Percentiles rank a stretch among this genome's conserved stretches.
These are phyloP conservation scores for Tapirus indicus DNA, from an alignment of 2,797 vertebrate genomes.

Conservation along the genomic window DNA sequence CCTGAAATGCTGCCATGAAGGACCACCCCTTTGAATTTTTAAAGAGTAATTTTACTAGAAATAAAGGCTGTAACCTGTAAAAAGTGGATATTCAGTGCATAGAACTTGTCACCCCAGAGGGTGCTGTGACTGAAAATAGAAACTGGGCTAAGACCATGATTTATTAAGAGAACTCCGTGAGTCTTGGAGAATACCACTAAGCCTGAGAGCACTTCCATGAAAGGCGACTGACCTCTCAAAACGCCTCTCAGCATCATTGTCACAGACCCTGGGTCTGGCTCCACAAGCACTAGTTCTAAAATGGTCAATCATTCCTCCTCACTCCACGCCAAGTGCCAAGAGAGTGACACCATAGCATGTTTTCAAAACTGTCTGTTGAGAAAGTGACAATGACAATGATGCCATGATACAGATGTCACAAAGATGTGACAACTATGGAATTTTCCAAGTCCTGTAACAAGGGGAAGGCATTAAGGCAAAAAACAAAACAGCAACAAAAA, in stretches of 20 bases:
- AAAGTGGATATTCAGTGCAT: background rate
- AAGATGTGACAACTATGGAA: background rate
- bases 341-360: background rate
- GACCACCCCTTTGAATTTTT: background rate
- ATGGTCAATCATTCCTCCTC: constrained; percentile 17
- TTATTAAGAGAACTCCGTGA: background rate
- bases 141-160: background rate
- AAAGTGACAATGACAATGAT: constrained; percentile 32
- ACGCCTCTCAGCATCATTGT: background rate
- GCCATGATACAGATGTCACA: background rate
- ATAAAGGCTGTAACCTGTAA: background rate
- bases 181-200: background rate
- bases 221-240: constrained; percentile 13
- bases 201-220: constrained; percentile 52
- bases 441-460: constrained; percentile 1
- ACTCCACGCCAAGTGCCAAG: background rate
- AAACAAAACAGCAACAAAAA: background rate
- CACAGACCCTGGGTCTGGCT: background rate
- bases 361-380: constrained; percentile 53
- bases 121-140: constrained; percentile 24
- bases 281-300: background rate
- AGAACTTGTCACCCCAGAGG: background rate
- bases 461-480: background rate
- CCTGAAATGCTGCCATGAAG: background rate
- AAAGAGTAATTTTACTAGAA: constrained; percentile 37